Evolutionary conservation across 2,888 invertebrate genomes (phyloP).

Genomic region (Linnaemya tessellans): DNA sequence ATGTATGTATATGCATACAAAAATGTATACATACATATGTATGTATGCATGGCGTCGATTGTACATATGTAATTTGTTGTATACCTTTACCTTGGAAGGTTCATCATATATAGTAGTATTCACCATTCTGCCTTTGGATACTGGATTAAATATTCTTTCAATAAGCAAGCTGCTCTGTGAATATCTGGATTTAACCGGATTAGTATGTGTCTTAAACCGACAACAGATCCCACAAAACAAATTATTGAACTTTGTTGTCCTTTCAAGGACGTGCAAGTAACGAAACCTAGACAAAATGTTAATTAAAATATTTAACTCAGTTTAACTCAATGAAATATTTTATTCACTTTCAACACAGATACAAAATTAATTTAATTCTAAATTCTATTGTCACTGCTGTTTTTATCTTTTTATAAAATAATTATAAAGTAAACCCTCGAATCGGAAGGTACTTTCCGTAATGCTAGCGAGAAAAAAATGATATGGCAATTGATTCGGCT

Average conservation of each 20-base stretch:
- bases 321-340: neutral
- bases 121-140: constrained; percentile 77
- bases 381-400: constrained; percentile 16
- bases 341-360: constrained; percentile 14
- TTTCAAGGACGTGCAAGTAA: constrained; percentile 51
- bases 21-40: neutral
- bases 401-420: constrained; percentile 29
- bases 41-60: neutral
- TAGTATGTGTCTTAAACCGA: constrained; percentile 6
- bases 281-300: constrained; percentile 47
- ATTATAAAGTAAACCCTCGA: constrained; percentile 26
- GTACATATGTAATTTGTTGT: neutral
- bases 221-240: constrained; percentile 10
- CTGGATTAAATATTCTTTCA: constrained; percentile 24
- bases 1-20: neutral
- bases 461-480: constrained; percentile 43
- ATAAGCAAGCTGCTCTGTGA: constrained; percentile 48
- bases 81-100: constrained; percentile 80
- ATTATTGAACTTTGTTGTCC: constrained; percentile 28
- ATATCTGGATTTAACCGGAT: neutral
- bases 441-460: constrained; percentile 33
- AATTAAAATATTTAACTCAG: constrained; percentile 7
- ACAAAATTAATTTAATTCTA: neutral
- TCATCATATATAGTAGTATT: constrained; percentile 81
- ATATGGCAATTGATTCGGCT: constrained; percentile 52